Percentiles rank a stretch among this genome's conserved stretches.
Evolutionary conservation across 2,888 invertebrate genomes (phyloP).

Genomic region (Lithophane semibrunnea): DNA sequence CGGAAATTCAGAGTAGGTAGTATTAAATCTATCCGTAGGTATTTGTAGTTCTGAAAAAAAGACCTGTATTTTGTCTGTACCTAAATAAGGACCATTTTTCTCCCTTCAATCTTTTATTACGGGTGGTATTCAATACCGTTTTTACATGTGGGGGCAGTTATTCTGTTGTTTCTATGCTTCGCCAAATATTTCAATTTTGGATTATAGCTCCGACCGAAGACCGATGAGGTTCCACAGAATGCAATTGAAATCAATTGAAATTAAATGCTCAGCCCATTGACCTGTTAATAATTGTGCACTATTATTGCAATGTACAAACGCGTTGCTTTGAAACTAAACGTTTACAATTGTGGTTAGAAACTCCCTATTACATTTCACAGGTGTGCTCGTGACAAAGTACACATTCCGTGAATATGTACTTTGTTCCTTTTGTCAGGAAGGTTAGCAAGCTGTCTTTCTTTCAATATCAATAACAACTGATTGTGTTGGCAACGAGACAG

Average conservation of each 20-base stretch:
- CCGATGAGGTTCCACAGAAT: background rate
- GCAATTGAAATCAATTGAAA: conserved; percentile 48
- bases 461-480: background rate
- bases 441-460: background rate
- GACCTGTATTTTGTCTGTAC: background rate
- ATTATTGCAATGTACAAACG: conserved; percentile 32
- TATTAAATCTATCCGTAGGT: too few relatives aligned
- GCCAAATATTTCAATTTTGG: background rate
- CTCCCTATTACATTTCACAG: background rate
- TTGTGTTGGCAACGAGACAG: background rate
- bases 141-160: background rate
- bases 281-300: conserved; percentile 40
- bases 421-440: background rate
- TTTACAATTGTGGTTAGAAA: background rate
- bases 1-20: too few relatives aligned
- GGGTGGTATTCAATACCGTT: background rate
- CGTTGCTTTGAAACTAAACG: conserved; percentile 15
- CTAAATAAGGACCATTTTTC: background rate
- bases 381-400: background rate
- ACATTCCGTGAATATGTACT: background rate
- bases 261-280: conserved; percentile 45
- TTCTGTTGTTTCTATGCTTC: background rate
- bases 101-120: background rate
- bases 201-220: background rate
- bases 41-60: background rate